These are phyloP conservation scores for Hyla sarda DNA, from an alignment of 2,113 vertebrate genomes.

Conservation along the genomic window DNA sequence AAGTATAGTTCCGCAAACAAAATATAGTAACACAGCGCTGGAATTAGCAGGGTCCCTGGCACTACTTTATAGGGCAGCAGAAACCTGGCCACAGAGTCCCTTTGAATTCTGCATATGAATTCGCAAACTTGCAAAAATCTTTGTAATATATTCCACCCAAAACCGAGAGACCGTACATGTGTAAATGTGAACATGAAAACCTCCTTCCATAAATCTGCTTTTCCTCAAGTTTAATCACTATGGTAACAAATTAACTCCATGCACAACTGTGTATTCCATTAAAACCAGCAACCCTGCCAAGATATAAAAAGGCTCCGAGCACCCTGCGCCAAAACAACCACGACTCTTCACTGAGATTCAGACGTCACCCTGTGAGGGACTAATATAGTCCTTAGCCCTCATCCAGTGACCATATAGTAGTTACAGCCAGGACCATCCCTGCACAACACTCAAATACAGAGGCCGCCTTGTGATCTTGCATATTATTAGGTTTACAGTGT, in stretches of 20 bases:
- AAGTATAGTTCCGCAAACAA: no score
- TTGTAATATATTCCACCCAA: background rate
- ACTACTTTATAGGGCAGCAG: no score
- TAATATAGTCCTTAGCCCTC: background rate
- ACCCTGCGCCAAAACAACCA: background rate
- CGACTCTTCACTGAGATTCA: background rate
- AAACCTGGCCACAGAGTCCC: no score
- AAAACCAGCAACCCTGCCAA: background rate
- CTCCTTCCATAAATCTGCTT: conserved; percentile 24
- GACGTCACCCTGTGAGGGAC: background rate
- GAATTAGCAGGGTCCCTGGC: no score
- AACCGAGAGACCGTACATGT: background rate
- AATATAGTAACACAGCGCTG: no score
- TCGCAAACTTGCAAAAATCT: background rate
- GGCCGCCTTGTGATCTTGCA: no score
- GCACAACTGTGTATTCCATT: background rate
- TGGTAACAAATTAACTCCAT: conserved; percentile 24
- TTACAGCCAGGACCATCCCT: background rate
- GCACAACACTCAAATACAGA: no score
- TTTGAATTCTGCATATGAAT: background rate
- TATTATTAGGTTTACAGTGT: no score
- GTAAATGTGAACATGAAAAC: background rate
- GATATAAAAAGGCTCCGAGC: background rate
- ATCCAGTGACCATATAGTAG: background rate
- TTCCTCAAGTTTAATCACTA: conserved; percentile 15